Base-by-base conservation (phyloP, 2,797 vertebrate species). In the Novumbra hubbsi region DNA sequence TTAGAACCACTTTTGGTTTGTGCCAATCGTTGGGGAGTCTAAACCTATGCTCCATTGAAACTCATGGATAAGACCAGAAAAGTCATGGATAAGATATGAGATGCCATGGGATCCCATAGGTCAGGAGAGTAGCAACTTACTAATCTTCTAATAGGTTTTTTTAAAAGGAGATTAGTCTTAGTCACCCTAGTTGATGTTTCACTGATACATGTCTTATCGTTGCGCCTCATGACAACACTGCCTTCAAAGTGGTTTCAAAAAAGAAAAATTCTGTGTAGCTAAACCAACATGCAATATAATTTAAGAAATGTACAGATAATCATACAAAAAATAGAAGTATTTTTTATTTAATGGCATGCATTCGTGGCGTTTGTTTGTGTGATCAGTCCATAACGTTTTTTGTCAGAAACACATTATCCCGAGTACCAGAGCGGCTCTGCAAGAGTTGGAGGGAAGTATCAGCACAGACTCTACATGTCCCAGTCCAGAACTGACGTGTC, bases 401-500 rank as follows among this genome's bases (percentile, higher is more conserved):
- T 3, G 5, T 60, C n/a, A 45, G 2, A 45, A 45, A 45, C 6
- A 12, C 7, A 45, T 45, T 8, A 1, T 45, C 4, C 49, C 4
- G 7, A 14, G 65, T 41, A 21, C 41, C 41, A 68, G 38, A 48
- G 67, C 4, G 15, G 21, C 21, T 9, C 3, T 3, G 55, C n/a
- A n/a, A 52, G 50, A 67, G 48, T 68, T 27, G 17, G 34, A 17
- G n/a, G 55, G n/a, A 45, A 27, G 68, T 17, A 14, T 70, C 38
- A 57, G 55, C 7, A 1, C 27, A 69, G 75, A 41, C 71, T 67
- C 83, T 85, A 84, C 80, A 84, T 83, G 80, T 80, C 86, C 80
- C 86, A 74, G 69, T 57, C 9, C 55, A 21, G 9, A 9, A 24
- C 21, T 82, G 45, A 49, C 67, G 76, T 78, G 62, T 80, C 73